These are phyloP conservation scores for Idaea dimidiata DNA, from an alignment of 2,888 invertebrate genomes.

Conservation along the genomic window DNA sequence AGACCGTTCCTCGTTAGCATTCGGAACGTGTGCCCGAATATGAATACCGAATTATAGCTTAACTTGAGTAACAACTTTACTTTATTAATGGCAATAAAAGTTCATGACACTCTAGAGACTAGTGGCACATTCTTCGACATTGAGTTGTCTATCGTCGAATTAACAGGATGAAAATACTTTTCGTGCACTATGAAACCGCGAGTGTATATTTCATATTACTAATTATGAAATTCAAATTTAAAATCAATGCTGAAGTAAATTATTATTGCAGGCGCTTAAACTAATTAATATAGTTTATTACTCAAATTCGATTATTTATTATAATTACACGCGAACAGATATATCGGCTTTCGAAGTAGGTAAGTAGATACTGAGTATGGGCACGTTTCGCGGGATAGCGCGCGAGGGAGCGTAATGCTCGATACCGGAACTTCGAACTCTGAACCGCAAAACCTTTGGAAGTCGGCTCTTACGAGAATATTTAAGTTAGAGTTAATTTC, in stretches of 20 bases:
- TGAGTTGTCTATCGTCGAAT: background rate
- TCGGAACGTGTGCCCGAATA: slow-evolving; percentile 50
- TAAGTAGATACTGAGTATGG: no score
- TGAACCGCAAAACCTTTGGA: slow-evolving; percentile 15
- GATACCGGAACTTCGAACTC: slow-evolving; percentile 11
- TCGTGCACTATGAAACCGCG: background rate
- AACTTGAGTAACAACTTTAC: slow-evolving; percentile 32
- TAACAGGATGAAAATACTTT: background rate
- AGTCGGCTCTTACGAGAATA: slow-evolving; percentile 21
- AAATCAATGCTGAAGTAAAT: no score
- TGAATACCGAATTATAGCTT: slow-evolving; percentile 51
- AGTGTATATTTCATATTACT: background rate
- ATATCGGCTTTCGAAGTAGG: no score
- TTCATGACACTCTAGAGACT: slow-evolving; percentile 21
- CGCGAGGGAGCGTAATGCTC: background rate
- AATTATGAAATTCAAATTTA: no score
- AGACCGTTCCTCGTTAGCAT: slow-evolving; percentile 40
- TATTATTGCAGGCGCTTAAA: no score
- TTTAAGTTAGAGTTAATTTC: slow-evolving; percentile 30
- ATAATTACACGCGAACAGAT: no score
- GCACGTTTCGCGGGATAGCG: background rate
- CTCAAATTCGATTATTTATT: no score
- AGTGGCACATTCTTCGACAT: background rate
- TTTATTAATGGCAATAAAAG: slow-evolving; percentile 42
- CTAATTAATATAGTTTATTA: no score